phyloP scores from a whole-genome alignment of 2,113 vertebrate genomes.

The Lasiurus borealis region DNA sequence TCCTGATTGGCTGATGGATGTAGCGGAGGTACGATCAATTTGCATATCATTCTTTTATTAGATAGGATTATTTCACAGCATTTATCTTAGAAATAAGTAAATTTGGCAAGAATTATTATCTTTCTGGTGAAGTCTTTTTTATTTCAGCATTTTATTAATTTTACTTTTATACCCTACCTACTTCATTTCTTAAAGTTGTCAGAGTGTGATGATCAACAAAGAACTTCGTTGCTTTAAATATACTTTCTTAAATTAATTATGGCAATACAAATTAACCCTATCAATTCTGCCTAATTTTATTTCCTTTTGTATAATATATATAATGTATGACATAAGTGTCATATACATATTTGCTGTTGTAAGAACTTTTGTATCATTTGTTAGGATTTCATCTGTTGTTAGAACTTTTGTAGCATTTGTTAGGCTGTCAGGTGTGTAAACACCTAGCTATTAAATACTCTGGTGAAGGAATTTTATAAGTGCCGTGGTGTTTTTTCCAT shows the following conservation, averaged over 20 bases:
- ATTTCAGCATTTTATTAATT: neutral
- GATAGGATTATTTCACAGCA: neutral
- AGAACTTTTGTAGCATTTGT: neutral
- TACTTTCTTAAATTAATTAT: constrained; percentile 26
- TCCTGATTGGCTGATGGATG: no score
- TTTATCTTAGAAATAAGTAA: constrained; percentile 51
- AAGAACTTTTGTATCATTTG: neutral
- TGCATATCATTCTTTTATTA: no score
- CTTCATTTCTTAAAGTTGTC: constrained; percentile 22
- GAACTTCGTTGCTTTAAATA: constrained; percentile 22
- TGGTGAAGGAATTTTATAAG: neutral
- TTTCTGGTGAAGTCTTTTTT: constrained; percentile 26
- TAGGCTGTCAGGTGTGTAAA: neutral
- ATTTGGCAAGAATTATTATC: constrained; percentile 10
- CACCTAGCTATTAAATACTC: neutral
- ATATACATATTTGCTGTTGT: neutral
- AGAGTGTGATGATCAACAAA: neutral
- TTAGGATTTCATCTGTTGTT: constrained; percentile 26
- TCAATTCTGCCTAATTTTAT: neutral
- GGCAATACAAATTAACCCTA: neutral
- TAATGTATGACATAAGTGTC: neutral
- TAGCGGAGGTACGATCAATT: no score
- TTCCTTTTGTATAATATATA: neutral
- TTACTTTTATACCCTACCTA: neutral
- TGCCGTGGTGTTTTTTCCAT: neutral